phyloP scores from a whole-genome alignment of 2,113 vertebrate genomes.

The Strix uralensis region DNA sequence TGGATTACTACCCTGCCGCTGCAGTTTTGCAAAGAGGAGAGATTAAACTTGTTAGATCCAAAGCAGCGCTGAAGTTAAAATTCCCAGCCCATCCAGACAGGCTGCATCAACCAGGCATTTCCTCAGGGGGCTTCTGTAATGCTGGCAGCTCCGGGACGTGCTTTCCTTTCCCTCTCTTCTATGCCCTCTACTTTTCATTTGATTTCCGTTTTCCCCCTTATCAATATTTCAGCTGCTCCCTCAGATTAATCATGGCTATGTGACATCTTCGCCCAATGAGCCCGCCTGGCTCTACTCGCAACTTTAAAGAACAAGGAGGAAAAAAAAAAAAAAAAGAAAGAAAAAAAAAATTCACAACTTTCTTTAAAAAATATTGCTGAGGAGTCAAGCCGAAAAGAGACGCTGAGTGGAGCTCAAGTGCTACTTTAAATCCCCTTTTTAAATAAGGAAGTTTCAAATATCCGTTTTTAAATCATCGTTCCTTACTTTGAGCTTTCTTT shows the following conservation, averaged over 20 bases:
- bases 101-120: conserved; percentile 43
- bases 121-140: conserved; percentile 43
- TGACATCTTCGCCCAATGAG: conserved; percentile 39
- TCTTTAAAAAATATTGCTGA: neutral
- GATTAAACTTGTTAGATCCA: neutral
- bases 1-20: neutral
- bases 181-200: conserved; percentile 62
- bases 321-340: no score
- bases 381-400: conserved; percentile 48
- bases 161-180: conserved; percentile 1
- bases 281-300: neutral
- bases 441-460: conserved; percentile 58
- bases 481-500: neutral
- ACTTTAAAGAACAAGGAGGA: neutral
- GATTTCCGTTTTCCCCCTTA: conserved; percentile 72
- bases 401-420: conserved; percentile 63
- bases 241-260: conserved; percentile 53
- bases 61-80: conserved; percentile 11
- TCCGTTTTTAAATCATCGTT: conserved; percentile 43
- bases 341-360: neutral
- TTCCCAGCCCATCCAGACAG: conserved; percentile 32
- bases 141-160: neutral
- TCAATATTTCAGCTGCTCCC: conserved; percentile 72
- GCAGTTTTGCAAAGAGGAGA: neutral
- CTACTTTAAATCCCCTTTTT: conserved; percentile 32